Base-by-base conservation (phyloP, 2,113 vertebrate species). In the Romanogobio albipinnatus region DNA sequence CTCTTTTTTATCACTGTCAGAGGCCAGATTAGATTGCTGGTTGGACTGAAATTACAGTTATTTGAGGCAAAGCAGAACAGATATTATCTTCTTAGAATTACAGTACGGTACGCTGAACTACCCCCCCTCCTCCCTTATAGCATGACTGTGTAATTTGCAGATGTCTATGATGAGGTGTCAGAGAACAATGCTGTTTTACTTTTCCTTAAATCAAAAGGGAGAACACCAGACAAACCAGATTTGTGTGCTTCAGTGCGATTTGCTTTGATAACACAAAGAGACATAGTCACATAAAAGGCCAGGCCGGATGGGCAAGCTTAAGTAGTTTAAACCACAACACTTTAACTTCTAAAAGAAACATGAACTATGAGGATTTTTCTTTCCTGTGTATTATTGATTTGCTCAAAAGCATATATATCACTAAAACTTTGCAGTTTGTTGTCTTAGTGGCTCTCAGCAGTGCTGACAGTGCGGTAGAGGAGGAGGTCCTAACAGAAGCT, bases 1-100 rank as follows among this genome's bases (percentile, higher is more conserved):
- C 26, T 70, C 39, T 17, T 74, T 24, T 43, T 36, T 9, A 26
- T 61, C 76, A 26, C 56, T 33, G n/a, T 62, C 26, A 29, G 51
- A 76, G 36, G 51, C 70, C n/a, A 61, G 43, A 39, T 47, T 61
- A 76, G 84, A 83, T 68, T 76, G 73, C 58, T 43, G 76, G 36
- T 76, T 85, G 43, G 53, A 78, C 75, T 76, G 33, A 89, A 90
- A 90, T 89, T 62, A 88, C 82, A 87, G 87, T 87, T 3, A 90
- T 89, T 87, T 86, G 33, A 84, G 43, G 73, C 62, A 68, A 87
- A 47, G 76, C 56, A 84, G 51, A 73, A 36, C 22, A 81, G 22
- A 88, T 59, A 87, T 85, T 64, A 84, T 86, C 81, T 87, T 73
- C 82, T 85, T 80, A 87, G 33, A 78, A 76, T 80, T 56, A 74